Evolutionary conservation across 1,140 invertebrate species (phyloP).

Genomic region (Argopecten irradians): DNA sequence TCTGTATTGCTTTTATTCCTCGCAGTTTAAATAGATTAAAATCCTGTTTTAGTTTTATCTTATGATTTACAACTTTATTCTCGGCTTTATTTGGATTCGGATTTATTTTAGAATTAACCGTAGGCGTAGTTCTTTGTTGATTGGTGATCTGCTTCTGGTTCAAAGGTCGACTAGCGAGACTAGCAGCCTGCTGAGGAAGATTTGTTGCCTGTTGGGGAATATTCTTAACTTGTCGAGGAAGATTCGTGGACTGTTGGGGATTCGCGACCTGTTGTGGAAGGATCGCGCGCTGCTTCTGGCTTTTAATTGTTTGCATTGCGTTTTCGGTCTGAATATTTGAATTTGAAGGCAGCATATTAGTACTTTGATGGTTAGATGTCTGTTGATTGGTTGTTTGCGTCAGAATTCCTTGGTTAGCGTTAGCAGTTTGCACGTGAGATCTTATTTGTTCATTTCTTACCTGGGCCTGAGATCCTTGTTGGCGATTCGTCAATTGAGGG

Average conservation of each 20-base stretch:
- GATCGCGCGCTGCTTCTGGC: too few relatives aligned
- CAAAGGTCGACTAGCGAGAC: not conserved
- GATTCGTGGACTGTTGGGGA: too few relatives aligned
- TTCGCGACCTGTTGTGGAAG: too few relatives aligned
- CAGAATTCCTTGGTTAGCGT: not conserved
- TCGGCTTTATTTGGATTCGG: not conserved
- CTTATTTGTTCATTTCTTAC: not conserved
- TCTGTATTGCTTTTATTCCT: not conserved
- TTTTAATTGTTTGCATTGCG: not conserved
- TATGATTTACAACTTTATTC: not conserved
- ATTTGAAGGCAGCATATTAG: not conserved
- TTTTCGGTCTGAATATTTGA: not conserved
- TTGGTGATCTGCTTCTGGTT: too few relatives aligned
- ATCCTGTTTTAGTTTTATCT: not conserved
- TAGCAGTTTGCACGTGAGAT: not conserved
- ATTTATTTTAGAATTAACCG: too few relatives aligned
- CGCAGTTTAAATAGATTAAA: not conserved
- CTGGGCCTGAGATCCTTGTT: not conserved
- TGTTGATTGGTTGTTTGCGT: not conserved
- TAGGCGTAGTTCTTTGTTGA: too few relatives aligned
- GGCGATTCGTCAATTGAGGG: not conserved
- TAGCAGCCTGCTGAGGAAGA: too few relatives aligned
- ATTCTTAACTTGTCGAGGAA: too few relatives aligned
- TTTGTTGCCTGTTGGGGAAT: too few relatives aligned
- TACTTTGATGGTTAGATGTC: too few relatives aligned